Conservation (phyloP, 1,140 invertebrate species). For the Lordiphosa mommai region DNA sequence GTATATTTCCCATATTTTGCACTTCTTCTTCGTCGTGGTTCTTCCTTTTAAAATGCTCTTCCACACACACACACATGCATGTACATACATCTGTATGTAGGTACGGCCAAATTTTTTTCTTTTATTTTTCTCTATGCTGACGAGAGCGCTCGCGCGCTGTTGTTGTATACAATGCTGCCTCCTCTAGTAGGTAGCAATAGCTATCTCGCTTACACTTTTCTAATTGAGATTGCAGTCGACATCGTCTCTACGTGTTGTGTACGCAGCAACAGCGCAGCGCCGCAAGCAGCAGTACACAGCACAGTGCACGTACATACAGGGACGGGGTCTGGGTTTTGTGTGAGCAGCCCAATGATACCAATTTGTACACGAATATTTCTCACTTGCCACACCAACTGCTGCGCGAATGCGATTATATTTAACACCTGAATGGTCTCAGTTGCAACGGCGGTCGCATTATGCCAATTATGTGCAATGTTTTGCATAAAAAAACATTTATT, state of each 20-base stretch:
- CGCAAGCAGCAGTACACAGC: conserved; percentile 33
- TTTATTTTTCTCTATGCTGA: conserved; percentile 44
- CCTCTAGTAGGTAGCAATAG: conserved; percentile 31
- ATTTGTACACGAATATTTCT: conserved; percentile 27
- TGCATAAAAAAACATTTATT: conserved; percentile 39
- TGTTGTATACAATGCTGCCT: conserved; percentile 26
- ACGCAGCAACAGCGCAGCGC: conserved; percentile 38
- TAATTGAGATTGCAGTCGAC: conserved; percentile 40
- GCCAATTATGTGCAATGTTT: conserved; percentile 30
- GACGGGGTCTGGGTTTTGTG: conserved; percentile 18
- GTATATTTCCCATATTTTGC: conserved; percentile 15
- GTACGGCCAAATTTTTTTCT: conserved; percentile 19
- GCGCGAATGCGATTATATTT: conserved; percentile 4
- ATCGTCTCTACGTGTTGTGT: conserved; percentile 38
- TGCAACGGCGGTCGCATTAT: conserved; percentile 24
- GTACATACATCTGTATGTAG: conserved; percentile 16
- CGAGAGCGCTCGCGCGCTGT: conserved; percentile 36
- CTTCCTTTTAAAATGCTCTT: conserved; percentile 30
- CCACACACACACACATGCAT: conserved; percentile 14
- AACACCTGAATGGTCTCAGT: conserved; percentile 3
- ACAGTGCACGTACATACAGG: conserved; percentile 31
- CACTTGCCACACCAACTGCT: conserved; percentile 18
- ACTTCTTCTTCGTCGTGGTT: conserved; percentile 33
- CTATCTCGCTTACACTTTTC: conserved; percentile 48
- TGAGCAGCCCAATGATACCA: conserved; percentile 1